Percentiles rank a stretch among this genome's conserved stretches.
These are phyloP conservation scores for Lateolabrax maculatus DNA, from an alignment of 2,797 vertebrate genomes.

Conservation along the genomic window DNA sequence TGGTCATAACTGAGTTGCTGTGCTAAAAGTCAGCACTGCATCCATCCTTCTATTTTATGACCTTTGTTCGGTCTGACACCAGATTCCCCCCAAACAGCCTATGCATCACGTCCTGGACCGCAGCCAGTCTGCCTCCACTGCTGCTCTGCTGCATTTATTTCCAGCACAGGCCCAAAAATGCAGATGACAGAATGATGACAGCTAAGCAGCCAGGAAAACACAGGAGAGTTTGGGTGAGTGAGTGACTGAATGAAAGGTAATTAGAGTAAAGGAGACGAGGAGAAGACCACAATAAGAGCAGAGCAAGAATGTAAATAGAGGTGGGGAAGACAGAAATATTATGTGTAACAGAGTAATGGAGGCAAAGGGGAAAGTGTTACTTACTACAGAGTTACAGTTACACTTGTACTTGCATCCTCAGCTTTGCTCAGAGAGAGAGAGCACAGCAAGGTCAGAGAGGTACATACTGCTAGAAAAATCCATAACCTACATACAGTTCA, in stretches of 20 bases:
- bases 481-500: constrained; percentile 39
- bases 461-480: constrained; percentile 34
- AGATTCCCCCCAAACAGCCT: constrained; percentile 59
- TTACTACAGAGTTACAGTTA: constrained; percentile 3
- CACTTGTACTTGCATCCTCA: neutral
- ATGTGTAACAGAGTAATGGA: constrained; percentile 44
- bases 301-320: constrained; percentile 38
- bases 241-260: constrained; percentile 48
- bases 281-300: constrained; percentile 24
- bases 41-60: constrained; percentile 70
- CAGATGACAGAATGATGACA: constrained; percentile 69
- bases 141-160: constrained; percentile 50
- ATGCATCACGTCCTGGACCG: constrained; percentile 68
- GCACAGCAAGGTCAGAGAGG: constrained; percentile 51
- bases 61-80: constrained; percentile 60
- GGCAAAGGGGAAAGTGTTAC: constrained; percentile 12
- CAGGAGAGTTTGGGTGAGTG: constrained; percentile 42
- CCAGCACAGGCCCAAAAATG: constrained; percentile 34
- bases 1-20: constrained; percentile 32
- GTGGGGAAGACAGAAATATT: constrained; percentile 43
- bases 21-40: constrained; percentile 53
- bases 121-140: constrained; percentile 54
- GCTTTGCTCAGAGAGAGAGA: constrained; percentile 29
- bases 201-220: constrained; percentile 55
- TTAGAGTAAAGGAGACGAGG: constrained; percentile 27